Evolutionary conservation across 1,140 invertebrate genomes (phyloP).

Genomic region (Helicorthomorpha holstii): DNA sequence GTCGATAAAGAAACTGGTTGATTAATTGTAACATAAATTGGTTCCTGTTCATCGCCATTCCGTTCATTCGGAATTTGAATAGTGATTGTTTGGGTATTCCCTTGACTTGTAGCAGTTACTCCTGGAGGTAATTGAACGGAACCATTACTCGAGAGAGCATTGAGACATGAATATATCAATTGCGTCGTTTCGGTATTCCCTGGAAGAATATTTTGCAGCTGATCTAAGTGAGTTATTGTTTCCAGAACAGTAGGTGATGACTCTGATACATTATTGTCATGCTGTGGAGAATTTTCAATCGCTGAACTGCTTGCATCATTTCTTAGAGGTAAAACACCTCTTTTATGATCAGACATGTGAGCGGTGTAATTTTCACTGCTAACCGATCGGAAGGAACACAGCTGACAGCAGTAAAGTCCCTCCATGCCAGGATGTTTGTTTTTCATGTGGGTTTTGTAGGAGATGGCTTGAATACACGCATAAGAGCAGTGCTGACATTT

Average conservation of each 20-base stretch:
- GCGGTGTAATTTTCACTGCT: slow-evolving; percentile 35
- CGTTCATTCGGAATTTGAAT: slow-evolving; percentile 26
- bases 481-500: slow-evolving; percentile 49
- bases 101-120: slow-evolving; percentile 27
- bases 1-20: slow-evolving; percentile 2
- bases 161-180: slow-evolving; percentile 34
- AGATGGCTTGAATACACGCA: slow-evolving; percentile 44
- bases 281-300: too few relatives aligned
- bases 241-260: too few relatives aligned
- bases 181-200: slow-evolving; percentile 34
- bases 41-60: slow-evolving; percentile 7
- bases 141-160: slow-evolving; percentile 27
- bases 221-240: slow-evolving; percentile 8
- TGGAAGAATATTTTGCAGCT: slow-evolving; percentile 26
- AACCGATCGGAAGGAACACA: slow-evolving; percentile 39
- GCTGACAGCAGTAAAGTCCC: slow-evolving; percentile 36
- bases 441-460: slow-evolving; percentile 45
- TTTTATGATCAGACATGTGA: slow-evolving; percentile 38
- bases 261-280: too few relatives aligned
- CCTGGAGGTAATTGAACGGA: slow-evolving; percentile 26
- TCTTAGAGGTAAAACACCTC: slow-evolving; percentile 26
- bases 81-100: slow-evolving; percentile 31
- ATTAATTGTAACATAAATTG: slow-evolving; percentile 13
- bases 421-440: slow-evolving; percentile 40
- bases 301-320: not conserved